Conservation (phyloP, 2,113 vertebrate genomes). For the Brienomyrus longianalis region DNA sequence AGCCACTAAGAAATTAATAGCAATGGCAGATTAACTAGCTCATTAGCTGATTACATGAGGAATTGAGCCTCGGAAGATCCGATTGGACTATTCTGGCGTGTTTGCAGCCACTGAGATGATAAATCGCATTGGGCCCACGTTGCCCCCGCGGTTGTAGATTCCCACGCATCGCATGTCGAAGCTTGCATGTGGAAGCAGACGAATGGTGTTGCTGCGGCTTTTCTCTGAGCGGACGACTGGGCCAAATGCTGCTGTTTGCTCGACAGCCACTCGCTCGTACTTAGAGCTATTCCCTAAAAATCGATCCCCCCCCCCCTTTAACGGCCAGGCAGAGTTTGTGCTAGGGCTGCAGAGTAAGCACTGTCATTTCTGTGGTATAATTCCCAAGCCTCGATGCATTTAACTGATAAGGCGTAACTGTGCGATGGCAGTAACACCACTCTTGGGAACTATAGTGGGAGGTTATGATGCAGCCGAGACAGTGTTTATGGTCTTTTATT, state of each 20-base stretch:
- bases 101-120: not conserved
- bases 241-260: not conserved
- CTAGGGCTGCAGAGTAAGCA: not conserved
- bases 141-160: not conserved
- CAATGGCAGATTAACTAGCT: not conserved
- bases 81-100: not conserved
- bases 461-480: not conserved
- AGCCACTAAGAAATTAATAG: not conserved
- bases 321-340: not conserved
- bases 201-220: not conserved
- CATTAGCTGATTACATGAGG: not conserved
- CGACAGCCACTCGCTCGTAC: not conserved
- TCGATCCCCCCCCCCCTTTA: not conserved
- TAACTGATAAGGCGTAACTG: not conserved
- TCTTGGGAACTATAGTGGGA: not conserved
- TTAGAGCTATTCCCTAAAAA: not conserved
- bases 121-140: not conserved
- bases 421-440: not conserved
- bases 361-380: not conserved
- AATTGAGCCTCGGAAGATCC: not conserved
- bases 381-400: not conserved
- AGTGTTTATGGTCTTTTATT: not conserved
- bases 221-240: not conserved
- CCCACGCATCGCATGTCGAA: not conserved
- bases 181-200: too few relatives aligned